These are phyloP conservation scores for Rhysida immarginata DNA, from an alignment of 1,140 invertebrate genomes.

Conservation along the genomic window DNA sequence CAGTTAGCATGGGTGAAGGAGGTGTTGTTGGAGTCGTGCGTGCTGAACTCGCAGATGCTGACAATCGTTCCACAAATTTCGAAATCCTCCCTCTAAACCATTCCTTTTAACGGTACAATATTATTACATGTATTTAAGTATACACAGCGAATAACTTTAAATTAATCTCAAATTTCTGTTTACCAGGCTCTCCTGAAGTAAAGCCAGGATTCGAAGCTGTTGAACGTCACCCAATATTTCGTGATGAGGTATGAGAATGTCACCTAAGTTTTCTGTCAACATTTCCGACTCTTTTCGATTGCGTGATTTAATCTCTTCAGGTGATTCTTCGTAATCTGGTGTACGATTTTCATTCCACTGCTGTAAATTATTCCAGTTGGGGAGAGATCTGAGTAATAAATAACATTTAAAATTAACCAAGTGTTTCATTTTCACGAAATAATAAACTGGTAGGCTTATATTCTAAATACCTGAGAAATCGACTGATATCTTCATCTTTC, in stretches of 20 bases:
- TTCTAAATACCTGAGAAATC: conserved; percentile 74
- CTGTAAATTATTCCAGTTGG: conserved; percentile 29
- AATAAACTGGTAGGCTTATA: no score
- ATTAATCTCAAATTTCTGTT: no score
- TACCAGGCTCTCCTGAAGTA: conserved; percentile 81
- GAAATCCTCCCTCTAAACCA: conserved; percentile 44
- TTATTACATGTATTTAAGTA: neutral
- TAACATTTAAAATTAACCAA: neutral
- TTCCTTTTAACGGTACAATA: conserved; percentile 34
- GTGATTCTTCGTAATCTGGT: conserved; percentile 29
- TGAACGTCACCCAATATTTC: conserved; percentile 66
- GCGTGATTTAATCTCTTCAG: conserved; percentile 58
- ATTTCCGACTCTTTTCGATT: conserved; percentile 83
- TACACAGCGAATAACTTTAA: neutral
- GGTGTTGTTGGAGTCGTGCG: neutral
- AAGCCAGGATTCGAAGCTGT: conserved; percentile 63
- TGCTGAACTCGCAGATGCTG: neutral
- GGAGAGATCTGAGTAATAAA: neutral
- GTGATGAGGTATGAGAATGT: conserved; percentile 62
- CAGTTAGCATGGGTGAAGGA: no score
- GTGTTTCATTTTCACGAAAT: no score
- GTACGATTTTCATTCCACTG: conserved; percentile 39
- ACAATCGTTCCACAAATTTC: conserved; percentile 26
- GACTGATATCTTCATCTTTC: conserved; percentile 83
- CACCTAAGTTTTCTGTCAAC: conserved; percentile 69